phyloP scores from a whole-genome alignment of 1,140 invertebrate species.

The Ceratitis capitata region DNA sequence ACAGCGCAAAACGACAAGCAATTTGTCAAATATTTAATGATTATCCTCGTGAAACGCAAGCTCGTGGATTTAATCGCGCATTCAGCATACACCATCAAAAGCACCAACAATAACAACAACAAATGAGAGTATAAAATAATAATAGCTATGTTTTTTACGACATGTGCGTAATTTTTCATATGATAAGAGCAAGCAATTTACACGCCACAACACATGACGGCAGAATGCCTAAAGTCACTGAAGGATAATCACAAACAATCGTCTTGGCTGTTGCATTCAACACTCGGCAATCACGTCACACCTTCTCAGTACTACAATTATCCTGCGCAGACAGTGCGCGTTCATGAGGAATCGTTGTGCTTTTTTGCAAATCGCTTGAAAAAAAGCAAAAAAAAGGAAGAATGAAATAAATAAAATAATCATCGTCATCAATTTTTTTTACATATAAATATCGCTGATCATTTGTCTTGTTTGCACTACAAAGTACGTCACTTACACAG shows the following conservation, averaged over 20 bases:
- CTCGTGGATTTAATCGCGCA: background rate
- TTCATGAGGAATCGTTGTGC: constrained; percentile 11
- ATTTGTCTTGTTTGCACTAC: constrained; percentile 28
- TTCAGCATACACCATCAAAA: background rate
- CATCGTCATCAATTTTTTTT: background rate
- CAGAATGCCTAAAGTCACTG: background rate
- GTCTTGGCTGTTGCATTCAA: background rate
- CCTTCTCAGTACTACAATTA: constrained; percentile 7
- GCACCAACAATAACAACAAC: background rate
- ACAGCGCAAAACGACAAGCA: constrained; percentile 3
- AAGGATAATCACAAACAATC: constrained; percentile 8
- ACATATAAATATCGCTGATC: background rate
- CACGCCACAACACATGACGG: background rate
- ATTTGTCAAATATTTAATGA: constrained; percentile 37
- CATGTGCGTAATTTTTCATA: background rate
- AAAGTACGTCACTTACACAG: constrained; percentile 9
- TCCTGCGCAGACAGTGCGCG: background rate
- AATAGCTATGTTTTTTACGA: background rate
- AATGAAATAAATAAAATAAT: no score
- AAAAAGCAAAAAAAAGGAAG: no score
- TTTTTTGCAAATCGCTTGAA: constrained; percentile 3
- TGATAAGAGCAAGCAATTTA: constrained; percentile 15
- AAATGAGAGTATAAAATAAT: no score
- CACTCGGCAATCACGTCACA: background rate
- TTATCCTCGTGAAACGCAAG: constrained; percentile 14